Evolutionary conservation across 2,888 invertebrate genomes (phyloP).

Genomic region (Dryadula phaetusa): DNA sequence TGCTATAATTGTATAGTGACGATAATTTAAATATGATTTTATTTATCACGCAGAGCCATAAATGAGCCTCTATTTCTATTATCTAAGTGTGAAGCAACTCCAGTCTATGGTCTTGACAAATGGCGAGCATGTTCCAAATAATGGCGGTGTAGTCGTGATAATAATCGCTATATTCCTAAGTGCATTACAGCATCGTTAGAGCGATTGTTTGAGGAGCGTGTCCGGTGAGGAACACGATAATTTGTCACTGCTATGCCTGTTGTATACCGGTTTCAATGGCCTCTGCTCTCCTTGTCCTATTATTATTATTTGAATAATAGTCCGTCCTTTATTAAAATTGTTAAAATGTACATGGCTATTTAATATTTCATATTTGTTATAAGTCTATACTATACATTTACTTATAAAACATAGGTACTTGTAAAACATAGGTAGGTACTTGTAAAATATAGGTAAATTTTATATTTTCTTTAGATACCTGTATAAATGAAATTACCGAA

Average conservation of each 20-base stretch:
- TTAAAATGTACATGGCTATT: background rate
- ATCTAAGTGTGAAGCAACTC: constrained; percentile 34
- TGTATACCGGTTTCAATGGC: constrained; percentile 56
- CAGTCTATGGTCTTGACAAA: constrained; percentile 37
- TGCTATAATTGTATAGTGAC: no score
- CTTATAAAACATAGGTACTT: background rate
- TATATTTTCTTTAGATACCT: no score
- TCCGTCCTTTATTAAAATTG: constrained; percentile 23
- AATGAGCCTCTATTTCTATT: constrained; percentile 20
- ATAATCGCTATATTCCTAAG: constrained; percentile 41
- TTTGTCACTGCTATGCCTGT: constrained; percentile 62
- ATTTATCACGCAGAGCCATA: constrained; percentile 19
- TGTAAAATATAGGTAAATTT: no score
- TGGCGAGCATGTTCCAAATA: constrained; percentile 25
- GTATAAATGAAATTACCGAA: background rate
- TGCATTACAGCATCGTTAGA: constrained; percentile 46
- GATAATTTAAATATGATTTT: background rate
- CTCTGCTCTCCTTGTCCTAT: constrained; percentile 56
- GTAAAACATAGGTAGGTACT: background rate
- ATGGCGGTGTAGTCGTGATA: constrained; percentile 36
- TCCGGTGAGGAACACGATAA: constrained; percentile 57
- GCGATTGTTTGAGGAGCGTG: constrained; percentile 58
- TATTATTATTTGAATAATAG: constrained; percentile 54
- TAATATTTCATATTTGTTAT: background rate
- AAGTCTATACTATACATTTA: no score